Evolutionary conservation across 2,113 vertebrate species (phyloP).

Genomic region (Microcebus jonahi): DNA sequence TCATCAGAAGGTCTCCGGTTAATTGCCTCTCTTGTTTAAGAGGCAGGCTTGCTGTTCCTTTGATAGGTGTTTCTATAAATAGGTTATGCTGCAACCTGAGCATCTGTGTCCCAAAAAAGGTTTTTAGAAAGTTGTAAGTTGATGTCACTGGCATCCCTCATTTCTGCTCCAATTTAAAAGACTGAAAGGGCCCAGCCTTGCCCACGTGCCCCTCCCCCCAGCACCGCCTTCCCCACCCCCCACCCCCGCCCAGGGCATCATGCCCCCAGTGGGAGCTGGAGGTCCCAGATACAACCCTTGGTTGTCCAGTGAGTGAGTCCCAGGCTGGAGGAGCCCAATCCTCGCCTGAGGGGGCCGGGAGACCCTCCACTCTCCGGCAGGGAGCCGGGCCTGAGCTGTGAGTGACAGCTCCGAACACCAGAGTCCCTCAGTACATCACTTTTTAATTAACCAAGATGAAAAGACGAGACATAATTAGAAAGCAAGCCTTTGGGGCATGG

Average conservation of each 20-base stretch:
- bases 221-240: not conserved
- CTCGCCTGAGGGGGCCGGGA: too few species aligned
- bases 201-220: too few species aligned
- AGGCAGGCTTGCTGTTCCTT: not conserved
- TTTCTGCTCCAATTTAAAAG: not conserved
- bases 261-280: not conserved
- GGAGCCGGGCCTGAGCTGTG: fast-evolving
- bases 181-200: not conserved
- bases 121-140: not conserved
- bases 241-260: fast-evolving
- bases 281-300: not conserved
- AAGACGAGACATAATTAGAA: not conserved
- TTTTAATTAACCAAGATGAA: not conserved
- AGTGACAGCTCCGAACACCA: not conserved
- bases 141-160: not conserved
- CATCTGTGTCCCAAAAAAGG: slow-evolving; percentile 64
- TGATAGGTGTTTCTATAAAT: slow-evolving; percentile 46
- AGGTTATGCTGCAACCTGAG: not conserved
- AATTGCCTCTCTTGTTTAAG: not conserved
- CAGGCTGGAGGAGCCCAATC: not conserved
- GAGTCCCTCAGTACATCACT: too few species aligned
- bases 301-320: not conserved
- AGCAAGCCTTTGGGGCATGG: not conserved
- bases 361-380: not conserved
- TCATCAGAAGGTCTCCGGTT: not conserved